These are phyloP conservation scores for Diaperis boleti DNA, from an alignment of 2,888 invertebrate genomes.

Conservation along the genomic window DNA sequence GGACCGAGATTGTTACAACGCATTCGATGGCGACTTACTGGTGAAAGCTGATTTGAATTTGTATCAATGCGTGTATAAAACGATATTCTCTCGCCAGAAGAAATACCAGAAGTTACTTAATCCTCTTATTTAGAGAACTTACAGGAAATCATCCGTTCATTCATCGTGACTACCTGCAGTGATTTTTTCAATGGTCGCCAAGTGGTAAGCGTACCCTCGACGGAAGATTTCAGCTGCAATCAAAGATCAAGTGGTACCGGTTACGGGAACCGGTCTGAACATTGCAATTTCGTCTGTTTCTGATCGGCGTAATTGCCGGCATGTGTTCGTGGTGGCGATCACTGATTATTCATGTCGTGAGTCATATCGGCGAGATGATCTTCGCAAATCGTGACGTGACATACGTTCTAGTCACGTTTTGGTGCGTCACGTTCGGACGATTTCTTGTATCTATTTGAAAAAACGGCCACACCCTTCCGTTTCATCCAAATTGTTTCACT, in stretches of 20 bases:
- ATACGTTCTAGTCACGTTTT: slow-evolving; percentile 26
- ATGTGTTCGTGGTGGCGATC: slow-evolving; percentile 32
- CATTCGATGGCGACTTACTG: slow-evolving; percentile 20
- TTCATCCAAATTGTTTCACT: slow-evolving; percentile 8
- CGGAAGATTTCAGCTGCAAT: slow-evolving; percentile 42
- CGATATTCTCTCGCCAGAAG: background rate
- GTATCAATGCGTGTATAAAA: background rate
- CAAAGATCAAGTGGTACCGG: slow-evolving; percentile 48
- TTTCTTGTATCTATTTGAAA: slow-evolving; percentile 22
- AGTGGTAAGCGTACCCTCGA: slow-evolving; percentile 1
- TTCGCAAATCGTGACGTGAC: slow-evolving; percentile 41
- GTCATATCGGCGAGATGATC: slow-evolving; percentile 40
- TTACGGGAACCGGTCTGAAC: slow-evolving; percentile 49
- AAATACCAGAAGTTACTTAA: too few species aligned
- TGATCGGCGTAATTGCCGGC: slow-evolving; percentile 26
- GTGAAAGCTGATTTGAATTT: slow-evolving; percentile 22
- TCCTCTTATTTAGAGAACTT: too few species aligned
- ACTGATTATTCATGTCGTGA: slow-evolving; percentile 39
- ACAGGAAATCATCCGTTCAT: slow-evolving; percentile 27
- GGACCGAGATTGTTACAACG: slow-evolving; percentile 13
- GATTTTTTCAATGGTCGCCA: background rate
- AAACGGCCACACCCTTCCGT: slow-evolving; percentile 21
- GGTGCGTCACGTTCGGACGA: slow-evolving; percentile 19
- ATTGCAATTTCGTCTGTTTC: slow-evolving; percentile 22
- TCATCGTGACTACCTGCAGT: background rate